Percentiles rank a stretch among this genome's conserved stretches.
phyloP scores from a whole-genome alignment of 2,113 vertebrate genomes.

The Toxotes chatareus region DNA sequence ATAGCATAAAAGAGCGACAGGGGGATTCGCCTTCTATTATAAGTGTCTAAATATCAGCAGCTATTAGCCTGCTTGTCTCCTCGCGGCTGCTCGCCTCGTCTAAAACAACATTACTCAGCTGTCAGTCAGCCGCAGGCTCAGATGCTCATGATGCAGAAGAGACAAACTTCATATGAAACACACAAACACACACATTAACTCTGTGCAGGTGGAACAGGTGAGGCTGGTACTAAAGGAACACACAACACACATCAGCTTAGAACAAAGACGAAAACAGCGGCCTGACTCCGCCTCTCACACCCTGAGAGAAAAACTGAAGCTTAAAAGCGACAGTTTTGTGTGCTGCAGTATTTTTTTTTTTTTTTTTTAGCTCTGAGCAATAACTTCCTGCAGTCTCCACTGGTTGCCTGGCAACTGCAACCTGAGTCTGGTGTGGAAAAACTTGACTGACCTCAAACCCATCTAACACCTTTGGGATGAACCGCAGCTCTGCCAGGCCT shows the following conservation, averaged over 20 bases:
- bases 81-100: constrained; percentile 28
- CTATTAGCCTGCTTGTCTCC: constrained; percentile 68
- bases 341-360: background rate
- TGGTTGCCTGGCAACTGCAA: constrained; percentile 52
- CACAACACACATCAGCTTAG: too few relatives aligned
- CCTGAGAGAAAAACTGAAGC: background rate
- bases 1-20: constrained; percentile 73
- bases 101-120: constrained; percentile 46
- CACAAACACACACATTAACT: too few relatives aligned
- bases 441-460: background rate
- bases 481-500: background rate
- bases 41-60: constrained; percentile 68
- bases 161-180: too few relatives aligned
- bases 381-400: constrained; percentile 32
- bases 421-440: constrained; percentile 23
- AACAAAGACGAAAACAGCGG: too few relatives aligned
- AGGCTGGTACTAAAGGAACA: too few relatives aligned
- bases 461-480: background rate
- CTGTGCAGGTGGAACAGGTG: too few relatives aligned
- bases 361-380: background rate
- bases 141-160: too few relatives aligned
- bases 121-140: constrained; percentile 28
- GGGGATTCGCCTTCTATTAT: constrained; percentile 65
- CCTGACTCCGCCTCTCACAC: too few relatives aligned
- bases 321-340: background rate